phyloP scores from a whole-genome alignment of 2,888 invertebrate genomes.

The Gerosis bhagava region DNA sequence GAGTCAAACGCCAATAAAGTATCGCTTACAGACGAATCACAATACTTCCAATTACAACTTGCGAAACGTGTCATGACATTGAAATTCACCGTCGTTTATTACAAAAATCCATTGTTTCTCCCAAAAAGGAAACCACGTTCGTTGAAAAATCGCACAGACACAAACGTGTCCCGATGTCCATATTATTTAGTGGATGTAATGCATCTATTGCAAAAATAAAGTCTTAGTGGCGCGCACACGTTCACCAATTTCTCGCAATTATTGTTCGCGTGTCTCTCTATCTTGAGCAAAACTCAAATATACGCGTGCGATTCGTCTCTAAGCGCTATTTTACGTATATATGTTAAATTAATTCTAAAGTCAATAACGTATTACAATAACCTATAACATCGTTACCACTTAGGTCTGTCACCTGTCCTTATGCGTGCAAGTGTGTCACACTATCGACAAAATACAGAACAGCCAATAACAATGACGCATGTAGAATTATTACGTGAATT shows the following conservation, averaged over 20 bases:
- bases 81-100: too few relatives aligned
- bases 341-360: too few relatives aligned
- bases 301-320: constrained; percentile 45
- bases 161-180: constrained; percentile 16
- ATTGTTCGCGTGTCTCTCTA: too few relatives aligned
- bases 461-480: constrained; percentile 18
- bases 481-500: too few relatives aligned
- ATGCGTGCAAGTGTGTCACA: constrained; percentile 21
- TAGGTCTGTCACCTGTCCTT: constrained; percentile 4
- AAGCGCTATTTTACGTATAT: constrained; percentile 44
- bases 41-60: constrained; percentile 15
- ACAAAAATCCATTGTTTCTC: too few relatives aligned
- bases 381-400: constrained; percentile 12
- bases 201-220: constrained; percentile 18
- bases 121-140: too few relatives aligned
- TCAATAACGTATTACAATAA: too few relatives aligned
- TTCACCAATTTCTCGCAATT: constrained; percentile 16
- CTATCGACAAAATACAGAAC: constrained; percentile 16
- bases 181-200: too few relatives aligned
- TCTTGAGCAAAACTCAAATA: too few relatives aligned
- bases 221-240: too few relatives aligned
- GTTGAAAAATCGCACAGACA: too few relatives aligned
- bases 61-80: too few relatives aligned
- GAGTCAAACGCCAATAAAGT: constrained; percentile 66
- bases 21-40: constrained; percentile 55